phyloP scores from a whole-genome alignment of 1,140 invertebrate species.

The Propsilocerus akamusi region DNA sequence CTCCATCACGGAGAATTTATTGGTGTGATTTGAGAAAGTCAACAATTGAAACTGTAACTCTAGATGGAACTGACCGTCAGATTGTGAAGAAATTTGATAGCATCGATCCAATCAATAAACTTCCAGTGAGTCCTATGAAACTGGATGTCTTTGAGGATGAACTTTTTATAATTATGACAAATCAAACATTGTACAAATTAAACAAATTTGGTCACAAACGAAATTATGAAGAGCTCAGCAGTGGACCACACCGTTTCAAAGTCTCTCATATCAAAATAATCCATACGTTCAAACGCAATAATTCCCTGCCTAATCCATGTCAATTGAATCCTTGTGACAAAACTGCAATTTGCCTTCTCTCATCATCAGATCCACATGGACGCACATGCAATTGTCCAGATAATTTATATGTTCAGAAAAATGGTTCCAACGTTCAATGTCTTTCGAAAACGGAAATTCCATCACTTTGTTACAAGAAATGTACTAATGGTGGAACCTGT shows the following conservation, averaged over 20 bases:
- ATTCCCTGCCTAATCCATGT: conserved; percentile 24
- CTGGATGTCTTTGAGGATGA: conserved; percentile 57
- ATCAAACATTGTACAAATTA: conserved; percentile 41
- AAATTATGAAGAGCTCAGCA: conserved; percentile 30
- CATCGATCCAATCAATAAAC: conserved; percentile 1
- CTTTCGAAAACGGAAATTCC: neutral
- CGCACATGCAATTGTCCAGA: conserved; percentile 47
- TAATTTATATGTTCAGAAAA: conserved; percentile 25
- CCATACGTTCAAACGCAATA: conserved; percentile 41
- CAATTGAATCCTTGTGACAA: conserved; percentile 29
- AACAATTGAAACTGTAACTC: conserved; percentile 41
- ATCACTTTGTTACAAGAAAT: conserved; percentile 10
- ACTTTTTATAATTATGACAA: conserved; percentile 44
- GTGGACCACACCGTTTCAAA: conserved; percentile 28
- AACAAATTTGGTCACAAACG: conserved; percentile 44
- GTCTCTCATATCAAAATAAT: conserved; percentile 45
- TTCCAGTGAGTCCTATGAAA: conserved; percentile 37
- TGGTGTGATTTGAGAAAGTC: conserved; percentile 54
- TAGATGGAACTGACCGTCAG: conserved; percentile 44
- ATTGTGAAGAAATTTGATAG: conserved; percentile 30
- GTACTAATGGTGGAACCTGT: conserved; percentile 33
- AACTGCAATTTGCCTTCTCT: conserved; percentile 36
- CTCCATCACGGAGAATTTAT: conserved; percentile 44
- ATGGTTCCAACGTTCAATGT: conserved; percentile 8
- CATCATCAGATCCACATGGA: conserved; percentile 18